Base-by-base conservation (phyloP, 2,113 vertebrate species). In the Syrmaticus mikado region DNA sequence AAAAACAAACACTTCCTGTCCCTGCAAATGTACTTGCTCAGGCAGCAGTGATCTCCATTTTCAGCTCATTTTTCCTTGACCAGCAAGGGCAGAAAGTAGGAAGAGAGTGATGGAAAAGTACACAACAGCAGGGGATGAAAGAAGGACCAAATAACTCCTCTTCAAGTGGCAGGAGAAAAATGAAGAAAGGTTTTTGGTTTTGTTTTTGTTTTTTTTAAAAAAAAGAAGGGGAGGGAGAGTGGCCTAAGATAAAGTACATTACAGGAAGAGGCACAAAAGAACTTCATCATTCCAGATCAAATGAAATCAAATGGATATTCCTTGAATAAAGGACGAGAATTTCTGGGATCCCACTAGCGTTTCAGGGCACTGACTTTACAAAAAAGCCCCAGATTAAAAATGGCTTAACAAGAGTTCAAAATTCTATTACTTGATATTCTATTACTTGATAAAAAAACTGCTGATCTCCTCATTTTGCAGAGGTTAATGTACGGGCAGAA, bases 21-120 rank as follows among this genome's bases (percentile, higher is more conserved):
- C 60, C 13, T 52, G 16, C 19, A 60, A 0, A 60, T 1, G 14
- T 7, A 14, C 34, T 75, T 0, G 0, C 3, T 34, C 21, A 10
- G 10, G 17, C 27, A 89, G 18, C 60, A 20, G n/a, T 38, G 14
- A 21, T 20, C 32, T 25, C 45, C 10, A 16, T 22, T 45, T 60
- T 82, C 50, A 43, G 17, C 4, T 50, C 64, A 52, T 19, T 41
- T 41, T 40, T 13, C 45, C 46, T 21, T 38, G 9, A 9, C 24
- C 41, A 6, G 4, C 0, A 17, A 16, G 66, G 52, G 27, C 15
- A 53, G 27, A 13, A 53, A 16, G 45, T 1, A 36, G 25, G 45
- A 14, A 57, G 32, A 38, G 20, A 5, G 10, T 32, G 7, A 38
- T 41, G 19, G 13, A 5, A 15, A 41, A 46, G 27, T 2, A 64